phyloP scores from a whole-genome alignment of 2,888 invertebrate genomes.

The Octonoba sinensis region DNA sequence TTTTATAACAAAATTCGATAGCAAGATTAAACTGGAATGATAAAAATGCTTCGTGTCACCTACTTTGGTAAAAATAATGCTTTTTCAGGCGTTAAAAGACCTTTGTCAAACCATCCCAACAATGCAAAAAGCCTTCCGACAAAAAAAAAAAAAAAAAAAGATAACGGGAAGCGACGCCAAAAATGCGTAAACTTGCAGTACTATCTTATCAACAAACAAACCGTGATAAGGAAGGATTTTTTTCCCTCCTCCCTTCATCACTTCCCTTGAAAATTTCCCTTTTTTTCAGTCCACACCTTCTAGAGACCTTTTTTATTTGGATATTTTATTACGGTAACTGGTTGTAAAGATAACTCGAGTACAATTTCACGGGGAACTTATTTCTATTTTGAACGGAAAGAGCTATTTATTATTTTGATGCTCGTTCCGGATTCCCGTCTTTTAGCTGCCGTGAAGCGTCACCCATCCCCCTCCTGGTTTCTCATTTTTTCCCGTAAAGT shows the following conservation, averaged over 20 bases:
- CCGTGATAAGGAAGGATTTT: slow-evolving; percentile 34
- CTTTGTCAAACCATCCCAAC: slow-evolving; percentile 2
- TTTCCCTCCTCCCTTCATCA: slow-evolving; percentile 11
- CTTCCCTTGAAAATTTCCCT: slow-evolving; percentile 2
- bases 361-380: slow-evolving; percentile 39
- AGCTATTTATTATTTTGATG: slow-evolving; percentile 49
- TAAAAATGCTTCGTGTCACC: no score
- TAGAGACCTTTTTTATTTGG: slow-evolving; percentile 35
- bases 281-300: slow-evolving; percentile 22
- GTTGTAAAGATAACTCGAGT: slow-evolving; percentile 57
- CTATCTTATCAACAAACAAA: slow-evolving; percentile 43
- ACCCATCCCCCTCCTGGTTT: slow-evolving; percentile 4
- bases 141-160: slow-evolving; percentile 13
- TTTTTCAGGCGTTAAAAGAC: no score
- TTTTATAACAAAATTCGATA: no score
- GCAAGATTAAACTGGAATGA: no score
- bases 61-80: no score
- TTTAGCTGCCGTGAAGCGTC: slow-evolving; percentile 14
- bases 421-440: slow-evolving; percentile 11
- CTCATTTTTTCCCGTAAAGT: background rate
- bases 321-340: slow-evolving; percentile 55
- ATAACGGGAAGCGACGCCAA: slow-evolving; percentile 39
- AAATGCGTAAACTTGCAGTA: slow-evolving; percentile 48
- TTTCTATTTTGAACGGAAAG: slow-evolving; percentile 22
- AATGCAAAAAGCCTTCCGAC: slow-evolving; percentile 28